phyloP scores from a whole-genome alignment of 1,140 invertebrate species.

The Copidosoma floridanum region DNA sequence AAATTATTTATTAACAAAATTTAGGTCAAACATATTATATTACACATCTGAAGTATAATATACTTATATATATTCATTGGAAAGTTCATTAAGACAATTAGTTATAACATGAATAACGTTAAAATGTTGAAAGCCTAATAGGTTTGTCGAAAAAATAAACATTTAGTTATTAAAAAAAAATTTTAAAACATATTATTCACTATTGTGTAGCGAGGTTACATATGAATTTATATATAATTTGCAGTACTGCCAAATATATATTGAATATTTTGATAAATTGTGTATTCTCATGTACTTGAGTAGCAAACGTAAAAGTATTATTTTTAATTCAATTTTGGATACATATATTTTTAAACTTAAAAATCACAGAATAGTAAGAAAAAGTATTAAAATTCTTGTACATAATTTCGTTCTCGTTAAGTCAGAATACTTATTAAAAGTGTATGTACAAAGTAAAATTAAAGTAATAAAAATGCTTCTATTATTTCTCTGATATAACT shows the following conservation, averaged over 20 bases:
- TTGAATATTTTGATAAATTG: slow-evolving; percentile 17
- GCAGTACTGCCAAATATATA: slow-evolving; percentile 6
- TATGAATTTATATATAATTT: slow-evolving; percentile 22
- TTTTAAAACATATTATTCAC: neutral
- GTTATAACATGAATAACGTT: neutral
- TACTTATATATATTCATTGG: no score
- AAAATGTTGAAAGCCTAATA: slow-evolving; percentile 3
- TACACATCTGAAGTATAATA: no score
- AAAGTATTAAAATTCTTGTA: slow-evolving; percentile 7
- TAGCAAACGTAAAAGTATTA: slow-evolving; percentile 5
- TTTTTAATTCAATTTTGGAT: neutral
- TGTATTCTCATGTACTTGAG: slow-evolving; percentile 10
- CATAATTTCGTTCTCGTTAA: slow-evolving; percentile 11
- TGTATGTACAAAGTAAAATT: neutral
- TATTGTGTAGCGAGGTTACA: neutral
- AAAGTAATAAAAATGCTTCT: neutral
- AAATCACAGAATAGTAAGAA: neutral
- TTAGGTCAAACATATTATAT: no score
- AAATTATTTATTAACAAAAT: no score
- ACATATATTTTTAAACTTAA: neutral
- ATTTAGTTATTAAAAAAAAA: neutral
- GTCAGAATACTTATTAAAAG: neutral
- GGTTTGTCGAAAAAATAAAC: neutral
- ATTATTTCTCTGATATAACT: neutral
- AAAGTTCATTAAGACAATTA: no score